Percentiles rank a stretch among this genome's conserved stretches.
Evolutionary conservation across 2,797 vertebrate genomes (phyloP).

Genomic region (Scyliorhinus canicula): DNA sequence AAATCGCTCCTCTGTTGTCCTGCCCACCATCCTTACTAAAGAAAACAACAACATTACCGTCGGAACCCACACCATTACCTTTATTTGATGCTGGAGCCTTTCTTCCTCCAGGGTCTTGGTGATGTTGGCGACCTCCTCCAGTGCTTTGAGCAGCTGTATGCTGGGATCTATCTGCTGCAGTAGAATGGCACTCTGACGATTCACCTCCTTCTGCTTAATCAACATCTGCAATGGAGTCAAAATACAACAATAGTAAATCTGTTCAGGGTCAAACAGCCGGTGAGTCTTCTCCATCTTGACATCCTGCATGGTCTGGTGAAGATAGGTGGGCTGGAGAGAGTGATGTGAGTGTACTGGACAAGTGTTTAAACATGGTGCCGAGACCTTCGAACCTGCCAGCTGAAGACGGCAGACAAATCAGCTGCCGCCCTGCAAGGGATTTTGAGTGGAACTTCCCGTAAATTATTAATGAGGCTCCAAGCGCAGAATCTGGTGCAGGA

Average conservation of each 20-base stretch:
- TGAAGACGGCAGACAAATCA: too few relatives aligned
- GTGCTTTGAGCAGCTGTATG: slow-evolving; percentile 64
- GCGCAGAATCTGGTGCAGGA: too few relatives aligned
- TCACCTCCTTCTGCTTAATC: slow-evolving; percentile 72
- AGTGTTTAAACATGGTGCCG: too few relatives aligned
- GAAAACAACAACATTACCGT: neutral
- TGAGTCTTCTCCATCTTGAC: neutral
- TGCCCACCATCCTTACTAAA: neutral
- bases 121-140: slow-evolving; percentile 60
- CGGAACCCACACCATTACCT: slow-evolving; percentile 45
- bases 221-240: slow-evolving; percentile 58
- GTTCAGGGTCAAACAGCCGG: neutral
- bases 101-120: slow-evolving; percentile 67
- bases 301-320: too few relatives aligned
- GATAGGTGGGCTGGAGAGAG: too few relatives aligned
- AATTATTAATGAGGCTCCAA: too few relatives aligned
- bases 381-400: too few relatives aligned
- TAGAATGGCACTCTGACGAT: slow-evolving; percentile 67
- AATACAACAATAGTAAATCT: neutral
- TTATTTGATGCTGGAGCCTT: slow-evolving; percentile 60
- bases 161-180: slow-evolving; percentile 65
- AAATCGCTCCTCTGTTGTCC: neutral
- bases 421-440: too few relatives aligned
- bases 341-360: too few relatives aligned
- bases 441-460: too few relatives aligned